Percentiles rank a stretch among this genome's conserved stretches.
phyloP scores from a whole-genome alignment of 2,888 invertebrate species.

The Glaucopsyche alexis region DNA sequence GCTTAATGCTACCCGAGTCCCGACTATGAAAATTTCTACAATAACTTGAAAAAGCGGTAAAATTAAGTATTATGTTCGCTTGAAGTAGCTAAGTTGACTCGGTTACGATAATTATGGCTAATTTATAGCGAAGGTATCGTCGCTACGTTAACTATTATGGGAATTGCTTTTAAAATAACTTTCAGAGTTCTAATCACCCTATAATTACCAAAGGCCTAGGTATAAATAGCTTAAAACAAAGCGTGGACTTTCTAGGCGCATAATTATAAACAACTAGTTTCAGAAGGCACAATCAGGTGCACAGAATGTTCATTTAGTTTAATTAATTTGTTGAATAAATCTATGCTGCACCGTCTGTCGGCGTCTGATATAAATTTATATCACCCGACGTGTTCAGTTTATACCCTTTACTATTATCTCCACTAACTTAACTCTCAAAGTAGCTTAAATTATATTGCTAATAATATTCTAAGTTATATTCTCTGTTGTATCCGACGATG shows the following conservation, averaged over 20 bases:
- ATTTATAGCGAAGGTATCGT: slow-evolving; percentile 11
- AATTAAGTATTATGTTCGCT: slow-evolving; percentile 19
- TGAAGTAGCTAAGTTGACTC: background rate
- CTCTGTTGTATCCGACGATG: background rate
- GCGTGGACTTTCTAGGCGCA: background rate
- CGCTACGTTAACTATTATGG: background rate
- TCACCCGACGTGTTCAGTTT: slow-evolving; percentile 72
- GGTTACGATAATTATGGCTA: background rate
- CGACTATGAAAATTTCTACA: slow-evolving; percentile 9
- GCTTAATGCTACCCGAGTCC: background rate
- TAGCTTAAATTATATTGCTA: slow-evolving; percentile 35
- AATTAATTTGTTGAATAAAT: slow-evolving; percentile 76
- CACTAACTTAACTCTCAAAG: slow-evolving; percentile 54
- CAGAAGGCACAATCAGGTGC: slow-evolving; percentile 22
- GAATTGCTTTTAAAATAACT: slow-evolving; percentile 1
- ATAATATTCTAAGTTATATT: slow-evolving; percentile 19
- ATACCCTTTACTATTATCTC: slow-evolving; percentile 66
- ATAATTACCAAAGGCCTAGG: background rate
- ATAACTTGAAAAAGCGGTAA: slow-evolving; percentile 3
- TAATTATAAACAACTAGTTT: background rate
- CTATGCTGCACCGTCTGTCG: slow-evolving; percentile 66
- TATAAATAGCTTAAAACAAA: background rate
- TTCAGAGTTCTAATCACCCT: background rate
- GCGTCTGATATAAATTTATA: slow-evolving; percentile 72
- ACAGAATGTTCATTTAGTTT: slow-evolving; percentile 56